These are phyloP conservation scores for Acronicta aceris DNA, from an alignment of 2,888 invertebrate species.

Conservation along the genomic window DNA sequence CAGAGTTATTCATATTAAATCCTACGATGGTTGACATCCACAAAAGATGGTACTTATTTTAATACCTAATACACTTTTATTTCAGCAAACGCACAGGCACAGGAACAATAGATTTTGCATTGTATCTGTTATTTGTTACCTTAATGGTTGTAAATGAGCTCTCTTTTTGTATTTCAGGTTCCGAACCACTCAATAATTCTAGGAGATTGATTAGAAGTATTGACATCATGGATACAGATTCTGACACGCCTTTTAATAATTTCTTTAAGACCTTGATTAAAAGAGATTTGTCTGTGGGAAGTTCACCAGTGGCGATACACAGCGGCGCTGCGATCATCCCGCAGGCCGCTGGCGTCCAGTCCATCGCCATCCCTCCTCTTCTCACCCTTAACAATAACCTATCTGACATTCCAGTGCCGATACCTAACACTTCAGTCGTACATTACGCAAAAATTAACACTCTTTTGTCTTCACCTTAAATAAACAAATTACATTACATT, in stretches of 20 bases:
- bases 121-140: no score
- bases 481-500: neutral
- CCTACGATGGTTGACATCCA: no score
- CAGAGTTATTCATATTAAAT: no score
- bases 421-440: slow-evolving; percentile 81
- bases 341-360: slow-evolving; percentile 70
- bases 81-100: no score
- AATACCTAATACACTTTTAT: no score
- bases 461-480: slow-evolving; percentile 61
- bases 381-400: slow-evolving; percentile 76
- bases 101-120: no score
- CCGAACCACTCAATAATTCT: slow-evolving; percentile 10
- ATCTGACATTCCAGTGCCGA: slow-evolving; percentile 78
- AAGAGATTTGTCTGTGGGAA: slow-evolving; percentile 50
- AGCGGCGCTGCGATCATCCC: slow-evolving; percentile 75
- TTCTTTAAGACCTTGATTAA: slow-evolving; percentile 54
- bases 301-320: slow-evolving; percentile 63
- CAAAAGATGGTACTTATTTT: no score
- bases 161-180: slow-evolving; percentile 20
- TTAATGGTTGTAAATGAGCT: neutral
- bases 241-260: slow-evolving; percentile 39
- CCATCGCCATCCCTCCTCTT: slow-evolving; percentile 75
- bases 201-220: slow-evolving; percentile 23
- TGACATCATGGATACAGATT: slow-evolving; percentile 17
- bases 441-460: slow-evolving; percentile 81